A percentile compares a stretch with the other conserved stretches of the same genome.
Conservation (phyloP, 2,113 vertebrate genomes). For the Campylorhamphus procurvoides region DNA sequence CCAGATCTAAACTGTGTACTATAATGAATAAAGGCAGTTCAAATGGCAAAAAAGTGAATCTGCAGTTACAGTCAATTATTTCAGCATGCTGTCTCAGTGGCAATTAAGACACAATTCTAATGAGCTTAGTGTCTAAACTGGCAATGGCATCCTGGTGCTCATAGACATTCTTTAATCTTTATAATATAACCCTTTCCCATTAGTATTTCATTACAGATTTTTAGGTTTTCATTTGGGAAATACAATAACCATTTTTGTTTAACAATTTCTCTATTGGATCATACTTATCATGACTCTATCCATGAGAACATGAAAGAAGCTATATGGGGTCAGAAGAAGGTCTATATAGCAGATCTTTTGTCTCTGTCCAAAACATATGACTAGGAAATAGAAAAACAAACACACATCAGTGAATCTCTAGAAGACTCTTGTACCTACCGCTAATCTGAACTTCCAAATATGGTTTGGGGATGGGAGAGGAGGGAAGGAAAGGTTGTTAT, state of each 20-base stretch:
- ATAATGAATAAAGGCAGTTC: constrained; percentile 18
- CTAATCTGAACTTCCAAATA: background rate
- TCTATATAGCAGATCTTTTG: background rate
- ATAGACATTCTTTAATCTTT: background rate
- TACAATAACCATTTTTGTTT: background rate
- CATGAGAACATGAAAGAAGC: background rate
- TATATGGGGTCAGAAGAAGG: background rate
- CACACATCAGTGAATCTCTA: background rate
- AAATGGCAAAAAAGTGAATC: constrained; percentile 5
- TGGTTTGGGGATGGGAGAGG: background rate
- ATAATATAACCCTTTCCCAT: background rate
- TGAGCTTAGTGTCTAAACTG: constrained; percentile 5
- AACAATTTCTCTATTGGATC: background rate
- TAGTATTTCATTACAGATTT: background rate
- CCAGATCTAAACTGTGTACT: background rate
- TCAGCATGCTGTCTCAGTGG: background rate
- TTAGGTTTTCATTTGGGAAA: constrained; percentile 14
- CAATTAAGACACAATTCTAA: background rate
- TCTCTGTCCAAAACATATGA: background rate
- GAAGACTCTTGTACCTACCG: background rate
- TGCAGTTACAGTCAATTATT: constrained; percentile 44
- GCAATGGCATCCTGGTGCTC: background rate
- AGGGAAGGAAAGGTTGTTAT: fast-evolving
- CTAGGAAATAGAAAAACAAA: background rate
- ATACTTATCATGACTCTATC: background rate